Evolutionary conservation across 2,797 vertebrate species (phyloP).

Genomic region (Enteromius trimaculatus): DNA sequence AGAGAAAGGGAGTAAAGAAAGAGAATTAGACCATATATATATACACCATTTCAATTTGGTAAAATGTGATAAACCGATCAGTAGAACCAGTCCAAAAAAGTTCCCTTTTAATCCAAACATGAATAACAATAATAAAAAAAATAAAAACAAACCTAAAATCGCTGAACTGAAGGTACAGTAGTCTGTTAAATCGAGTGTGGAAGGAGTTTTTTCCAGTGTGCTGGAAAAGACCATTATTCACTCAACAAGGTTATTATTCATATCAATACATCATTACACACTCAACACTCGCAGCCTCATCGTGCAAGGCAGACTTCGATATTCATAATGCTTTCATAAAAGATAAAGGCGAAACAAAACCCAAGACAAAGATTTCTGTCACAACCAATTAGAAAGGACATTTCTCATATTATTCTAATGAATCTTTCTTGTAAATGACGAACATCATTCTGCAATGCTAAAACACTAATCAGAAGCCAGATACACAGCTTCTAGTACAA

Average conservation of each 20-base stretch:
- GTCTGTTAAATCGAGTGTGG: not conserved
- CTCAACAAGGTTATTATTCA: constrained; percentile 9
- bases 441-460: not conserved
- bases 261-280: constrained; percentile 30
- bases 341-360: constrained; percentile 8
- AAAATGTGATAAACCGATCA: constrained; percentile 6
- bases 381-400: not conserved
- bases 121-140: not conserved
- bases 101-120: not conserved
- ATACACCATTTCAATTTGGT: not conserved
- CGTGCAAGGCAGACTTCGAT: constrained; percentile 2
- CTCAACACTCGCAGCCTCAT: constrained; percentile 40
- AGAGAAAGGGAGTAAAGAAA: constrained; percentile 39
- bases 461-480: constrained; percentile 27
- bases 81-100: not conserved
- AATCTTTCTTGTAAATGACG: constrained; percentile 6
- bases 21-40: constrained; percentile 10
- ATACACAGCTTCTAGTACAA: constrained; percentile 24
- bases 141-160: not conserved
- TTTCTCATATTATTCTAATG: not conserved
- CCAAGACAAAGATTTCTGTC: not conserved
- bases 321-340: not conserved
- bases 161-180: constrained; percentile 9
- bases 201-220: constrained; percentile 20
- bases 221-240: constrained; percentile 1